Evolutionary conservation across 2,113 vertebrate genomes (phyloP), one percentile per base, ranked within the genome.

Genomic region (Zapus hudsonius): DNA sequence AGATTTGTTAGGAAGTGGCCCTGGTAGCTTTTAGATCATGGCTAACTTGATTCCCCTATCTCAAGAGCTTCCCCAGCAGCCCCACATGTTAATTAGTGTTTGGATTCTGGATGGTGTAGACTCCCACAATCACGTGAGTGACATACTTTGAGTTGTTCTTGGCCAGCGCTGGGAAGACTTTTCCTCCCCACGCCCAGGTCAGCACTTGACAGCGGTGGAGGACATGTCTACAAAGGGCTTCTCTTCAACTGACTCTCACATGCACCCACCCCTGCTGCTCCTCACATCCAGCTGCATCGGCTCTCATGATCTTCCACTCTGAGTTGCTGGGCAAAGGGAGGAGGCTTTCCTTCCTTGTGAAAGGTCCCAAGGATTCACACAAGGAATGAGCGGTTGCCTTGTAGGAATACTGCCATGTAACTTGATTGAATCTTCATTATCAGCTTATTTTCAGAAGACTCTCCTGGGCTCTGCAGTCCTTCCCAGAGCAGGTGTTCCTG

Each of bases 171-270:
- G 0, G 5, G 7, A 0, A 11, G 3, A 12, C 44, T 83, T 20
- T 6, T 36, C 3, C 17, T 40, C 31, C 4, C 3, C 1, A 36
- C 1, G 20, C 33, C 12, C 22, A 36, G 1, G 5, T 17, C 9
- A 15, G 5, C 17, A 38, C 36, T 33, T 1, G 20, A 1, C 40
- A 72, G 33, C 29, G 38, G 23, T 15, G 22, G 40, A 3, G 15
- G 13, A 10, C 52, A 23, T 33, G 9, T 8, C 55, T 59, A 7
- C 69, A 59, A 5, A n/a, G 13, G 23, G 29, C 61, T 20, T 66
- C 31, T 83, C 59, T 42, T 82, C 5, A 12, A 19, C 20, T 67
- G 31, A 2, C 4, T 17, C 22, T 23, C 1, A n/a, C 20, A 1
- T 7, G 44, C 40, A 7, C 17, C 3, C 67, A 31, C 1, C 19